Evolutionary conservation across 1,140 invertebrate species (phyloP).

Genomic region (Meloidogyne floridensis): DNA sequence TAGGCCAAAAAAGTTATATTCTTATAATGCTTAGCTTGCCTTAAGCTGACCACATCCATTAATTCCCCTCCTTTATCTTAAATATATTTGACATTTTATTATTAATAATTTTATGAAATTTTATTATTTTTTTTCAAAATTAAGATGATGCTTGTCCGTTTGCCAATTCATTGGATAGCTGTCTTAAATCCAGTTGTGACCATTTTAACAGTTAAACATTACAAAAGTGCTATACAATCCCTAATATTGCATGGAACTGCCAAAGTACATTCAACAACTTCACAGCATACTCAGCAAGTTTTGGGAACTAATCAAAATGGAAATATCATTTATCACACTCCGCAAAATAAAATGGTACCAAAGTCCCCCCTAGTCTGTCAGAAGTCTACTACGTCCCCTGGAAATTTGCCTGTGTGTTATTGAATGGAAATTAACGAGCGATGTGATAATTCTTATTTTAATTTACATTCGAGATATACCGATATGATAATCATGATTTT

Average conservation of each 20-base stretch:
- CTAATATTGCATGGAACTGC: not conserved
- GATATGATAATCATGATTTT: too few species aligned
- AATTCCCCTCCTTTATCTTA: too few species aligned
- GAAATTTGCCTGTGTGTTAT: not conserved
- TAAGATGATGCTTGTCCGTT: slow-evolving; percentile 7
- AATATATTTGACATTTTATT: too few species aligned
- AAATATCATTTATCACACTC: not conserved
- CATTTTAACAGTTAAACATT: slow-evolving; percentile 7
- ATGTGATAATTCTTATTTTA: too few species aligned
- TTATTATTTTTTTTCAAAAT: not conserved
- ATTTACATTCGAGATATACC: too few species aligned
- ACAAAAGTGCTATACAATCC: not conserved
- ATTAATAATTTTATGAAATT: too few species aligned
- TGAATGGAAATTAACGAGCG: not conserved
- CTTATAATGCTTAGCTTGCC: too few species aligned
- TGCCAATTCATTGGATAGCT: slow-evolving; percentile 15
- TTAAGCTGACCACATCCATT: not conserved
- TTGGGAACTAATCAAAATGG: not conserved
- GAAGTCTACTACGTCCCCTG: not conserved
- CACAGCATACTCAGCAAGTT: not conserved
- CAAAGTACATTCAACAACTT: not conserved
- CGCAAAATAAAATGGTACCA: not conserved
- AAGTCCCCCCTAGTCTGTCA: not conserved
- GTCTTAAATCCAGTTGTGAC: slow-evolving; percentile 14
- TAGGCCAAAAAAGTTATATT: too few species aligned